These are phyloP conservation scores for Thereva unica DNA, from an alignment of 2,888 invertebrate species.

Conservation along the genomic window DNA sequence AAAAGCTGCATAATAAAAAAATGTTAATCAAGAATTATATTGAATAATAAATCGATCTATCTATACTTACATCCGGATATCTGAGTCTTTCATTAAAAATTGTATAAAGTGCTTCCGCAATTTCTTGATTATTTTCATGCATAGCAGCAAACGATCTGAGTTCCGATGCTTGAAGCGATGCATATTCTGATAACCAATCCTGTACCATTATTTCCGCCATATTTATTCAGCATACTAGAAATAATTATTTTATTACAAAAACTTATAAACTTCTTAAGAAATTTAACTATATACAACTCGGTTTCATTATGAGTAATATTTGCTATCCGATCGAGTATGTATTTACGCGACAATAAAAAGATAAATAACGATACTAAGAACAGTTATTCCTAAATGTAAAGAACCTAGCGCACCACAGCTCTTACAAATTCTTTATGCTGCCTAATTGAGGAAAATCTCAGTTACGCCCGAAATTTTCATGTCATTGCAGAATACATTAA, in stretches of 20 bases:
- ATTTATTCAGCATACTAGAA: conserved; percentile 29
- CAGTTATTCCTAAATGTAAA: no score
- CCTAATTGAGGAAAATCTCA: no score
- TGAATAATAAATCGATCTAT: background rate
- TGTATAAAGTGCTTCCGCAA: conserved; percentile 78
- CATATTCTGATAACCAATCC: conserved; percentile 83
- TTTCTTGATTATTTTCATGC: conserved; percentile 80
- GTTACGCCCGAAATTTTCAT: no score
- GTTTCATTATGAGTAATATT: no score
- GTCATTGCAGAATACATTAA: no score
- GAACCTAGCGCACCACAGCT: no score
- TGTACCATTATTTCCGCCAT: conserved; percentile 66
- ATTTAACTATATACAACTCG: conserved; percentile 5
- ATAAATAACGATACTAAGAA: no score
- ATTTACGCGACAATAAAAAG: no score
- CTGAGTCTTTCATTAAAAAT: conserved; percentile 73
- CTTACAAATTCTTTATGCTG: no score
- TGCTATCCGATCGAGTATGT: no score
- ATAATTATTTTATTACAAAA: conserved; percentile 2
- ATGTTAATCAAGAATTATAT: conserved; percentile 19
- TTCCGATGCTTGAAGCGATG: conserved; percentile 73
- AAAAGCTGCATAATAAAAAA: conserved; percentile 63
- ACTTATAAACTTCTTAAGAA: background rate
- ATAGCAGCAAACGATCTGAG: conserved; percentile 77
- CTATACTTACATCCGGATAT: conserved; percentile 58